These are phyloP conservation scores for Camelus dromedarius DNA, from an alignment of 2,113 vertebrate species.

Conservation along the genomic window DNA sequence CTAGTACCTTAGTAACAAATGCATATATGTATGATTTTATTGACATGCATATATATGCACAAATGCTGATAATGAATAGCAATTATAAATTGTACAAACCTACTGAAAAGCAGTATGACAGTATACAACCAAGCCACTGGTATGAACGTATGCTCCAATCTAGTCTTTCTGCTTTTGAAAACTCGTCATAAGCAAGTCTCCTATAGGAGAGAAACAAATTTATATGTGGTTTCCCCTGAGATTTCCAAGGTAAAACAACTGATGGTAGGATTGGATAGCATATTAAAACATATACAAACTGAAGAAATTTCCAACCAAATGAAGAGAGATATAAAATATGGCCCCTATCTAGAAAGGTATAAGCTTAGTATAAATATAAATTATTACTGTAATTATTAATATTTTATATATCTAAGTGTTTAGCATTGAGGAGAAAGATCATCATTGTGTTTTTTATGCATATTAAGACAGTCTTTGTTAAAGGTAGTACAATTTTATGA, in stretches of 20 bases:
- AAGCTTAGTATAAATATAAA: not conserved
- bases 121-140: not conserved
- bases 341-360: not conserved
- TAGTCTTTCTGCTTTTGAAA: not conserved
- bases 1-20: conserved; percentile 1
- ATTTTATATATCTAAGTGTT: not conserved
- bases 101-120: not conserved
- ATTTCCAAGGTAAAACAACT: conserved; percentile 40
- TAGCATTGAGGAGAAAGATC: not conserved
- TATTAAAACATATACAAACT: not conserved
- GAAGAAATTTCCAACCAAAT: conserved; percentile 1
- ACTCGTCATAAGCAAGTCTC: not conserved
- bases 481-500: not conserved
- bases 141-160: not conserved
- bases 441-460: not conserved
- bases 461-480: not conserved
- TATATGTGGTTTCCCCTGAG: not conserved
- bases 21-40: not conserved
- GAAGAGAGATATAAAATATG: not conserved
- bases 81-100: not conserved
- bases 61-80: not conserved
- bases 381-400: not conserved
- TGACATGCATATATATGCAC: not conserved
- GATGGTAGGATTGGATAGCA: not conserved
- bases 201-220: not conserved